phyloP scores from a whole-genome alignment of 1,140 invertebrate species.

The Cydia fagiglandana region DNA sequence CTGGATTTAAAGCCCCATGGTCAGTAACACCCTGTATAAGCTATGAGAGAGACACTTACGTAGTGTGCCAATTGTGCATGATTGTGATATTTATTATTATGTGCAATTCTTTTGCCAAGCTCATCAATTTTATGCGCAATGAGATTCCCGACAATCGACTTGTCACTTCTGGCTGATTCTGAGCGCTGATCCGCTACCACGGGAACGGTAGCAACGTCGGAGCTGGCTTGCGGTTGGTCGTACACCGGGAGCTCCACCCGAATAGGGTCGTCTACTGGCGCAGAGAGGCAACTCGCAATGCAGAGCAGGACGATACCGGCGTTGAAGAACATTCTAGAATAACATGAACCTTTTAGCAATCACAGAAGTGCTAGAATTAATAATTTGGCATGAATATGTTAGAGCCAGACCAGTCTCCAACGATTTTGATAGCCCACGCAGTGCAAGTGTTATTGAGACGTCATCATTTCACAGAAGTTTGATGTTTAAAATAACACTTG shows the following conservation, averaged over 20 bases:
- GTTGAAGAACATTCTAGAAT: constrained; percentile 54
- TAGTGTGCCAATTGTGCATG: background rate
- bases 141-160: constrained; percentile 8
- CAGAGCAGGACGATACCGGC: constrained; percentile 36
- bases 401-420: too few relatives aligned
- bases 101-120: constrained; percentile 1
- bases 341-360: background rate
- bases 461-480: too few relatives aligned
- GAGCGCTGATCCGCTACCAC: constrained; percentile 36
- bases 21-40: too few relatives aligned
- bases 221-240: constrained; percentile 48
- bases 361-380: too few relatives aligned
- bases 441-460: too few relatives aligned
- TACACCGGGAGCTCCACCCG: constrained; percentile 69
- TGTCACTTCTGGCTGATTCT: constrained; percentile 38
- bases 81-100: background rate
- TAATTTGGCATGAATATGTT: too few relatives aligned
- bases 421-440: too few relatives aligned
- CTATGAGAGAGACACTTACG: background rate
- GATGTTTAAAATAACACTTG: too few relatives aligned
- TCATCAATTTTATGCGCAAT: constrained; percentile 30
- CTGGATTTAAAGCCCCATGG: too few relatives aligned
- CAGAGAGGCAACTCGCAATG: constrained; percentile 39
- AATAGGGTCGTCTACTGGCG: constrained; percentile 60
- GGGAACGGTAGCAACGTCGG: constrained; percentile 40